Percentiles rank a stretch among this genome's conserved stretches.
phyloP scores from a whole-genome alignment of 2,888 invertebrate species.

The Scaptodrosophila latifasciaeformis region DNA sequence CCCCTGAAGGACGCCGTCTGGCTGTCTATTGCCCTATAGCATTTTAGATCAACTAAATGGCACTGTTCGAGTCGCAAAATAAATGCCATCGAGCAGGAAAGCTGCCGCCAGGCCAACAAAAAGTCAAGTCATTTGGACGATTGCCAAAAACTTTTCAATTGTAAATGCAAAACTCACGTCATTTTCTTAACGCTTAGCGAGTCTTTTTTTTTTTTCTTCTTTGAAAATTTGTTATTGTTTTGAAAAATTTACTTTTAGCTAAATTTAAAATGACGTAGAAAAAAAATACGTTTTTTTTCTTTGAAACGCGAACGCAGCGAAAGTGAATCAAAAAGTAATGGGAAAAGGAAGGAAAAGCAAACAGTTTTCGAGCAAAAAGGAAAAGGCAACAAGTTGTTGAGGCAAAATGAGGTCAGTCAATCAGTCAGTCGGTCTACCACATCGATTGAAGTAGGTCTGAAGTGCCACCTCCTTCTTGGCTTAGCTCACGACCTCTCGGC shows the following conservation, averaged over 20 bases:
- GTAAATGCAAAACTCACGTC: no score
- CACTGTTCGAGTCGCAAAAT: no score
- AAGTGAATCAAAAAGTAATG: slow-evolving; percentile 19
- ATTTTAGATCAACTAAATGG: background rate
- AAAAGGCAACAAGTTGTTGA: background rate
- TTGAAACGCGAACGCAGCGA: slow-evolving; percentile 47
- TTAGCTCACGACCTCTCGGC: background rate
- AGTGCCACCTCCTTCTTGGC: slow-evolving; percentile 38
- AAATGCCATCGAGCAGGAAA: no score
- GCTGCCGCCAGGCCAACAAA: no score
- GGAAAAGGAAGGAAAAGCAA: slow-evolving; percentile 18
- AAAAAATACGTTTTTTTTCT: slow-evolving; percentile 38
- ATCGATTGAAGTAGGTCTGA: slow-evolving; percentile 52
- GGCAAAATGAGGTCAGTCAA: background rate
- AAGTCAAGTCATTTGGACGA: no score
- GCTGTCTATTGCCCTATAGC: slow-evolving; percentile 47
- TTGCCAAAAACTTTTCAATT: no score
- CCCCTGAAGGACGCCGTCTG: slow-evolving; percentile 37
- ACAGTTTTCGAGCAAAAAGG: slow-evolving; percentile 3
- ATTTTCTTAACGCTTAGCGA: slow-evolving; percentile 26
- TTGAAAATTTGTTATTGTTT: slow-evolving; percentile 19
- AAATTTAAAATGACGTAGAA: slow-evolving; percentile 38
- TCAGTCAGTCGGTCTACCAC: slow-evolving; percentile 37
- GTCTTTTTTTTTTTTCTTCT: slow-evolving; percentile 9
- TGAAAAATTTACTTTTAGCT: slow-evolving; percentile 42